These are phyloP conservation scores for Eugnorisma glareosa DNA, from an alignment of 2,888 invertebrate genomes.

Conservation along the genomic window DNA sequence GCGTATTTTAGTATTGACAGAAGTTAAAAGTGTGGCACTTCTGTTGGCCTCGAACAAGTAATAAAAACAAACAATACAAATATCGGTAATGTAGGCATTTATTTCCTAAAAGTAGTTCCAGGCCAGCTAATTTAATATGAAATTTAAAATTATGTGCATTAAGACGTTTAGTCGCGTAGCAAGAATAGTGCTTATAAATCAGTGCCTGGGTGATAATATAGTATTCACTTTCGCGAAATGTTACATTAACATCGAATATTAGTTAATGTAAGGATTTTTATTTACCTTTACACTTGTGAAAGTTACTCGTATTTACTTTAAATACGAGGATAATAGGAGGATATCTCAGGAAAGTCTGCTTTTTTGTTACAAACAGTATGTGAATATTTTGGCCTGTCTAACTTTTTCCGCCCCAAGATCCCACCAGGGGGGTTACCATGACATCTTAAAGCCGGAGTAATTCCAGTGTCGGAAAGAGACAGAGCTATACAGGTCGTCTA, in stretches of 20 bases:
- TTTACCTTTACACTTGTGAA: conserved; percentile 35
- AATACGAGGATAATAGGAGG: too few species aligned
- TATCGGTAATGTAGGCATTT: conserved; percentile 15
- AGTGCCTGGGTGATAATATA: conserved; percentile 56
- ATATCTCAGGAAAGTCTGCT: neutral
- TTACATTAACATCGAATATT: conserved; percentile 59
- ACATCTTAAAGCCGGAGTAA: too few species aligned
- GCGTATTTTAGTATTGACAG: neutral
- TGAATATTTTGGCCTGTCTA: neutral
- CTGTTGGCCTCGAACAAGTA: neutral
- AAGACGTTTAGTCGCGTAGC: conserved; percentile 48
- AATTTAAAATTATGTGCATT: conserved; percentile 26
- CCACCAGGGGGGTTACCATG: too few species aligned
- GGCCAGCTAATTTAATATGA: conserved; percentile 25
- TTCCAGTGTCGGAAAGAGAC: too few species aligned
- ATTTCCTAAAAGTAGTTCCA: conserved; percentile 7
- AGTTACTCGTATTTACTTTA: too few species aligned
- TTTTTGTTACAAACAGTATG: neutral
- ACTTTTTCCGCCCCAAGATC: neutral
- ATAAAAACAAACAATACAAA: neutral
- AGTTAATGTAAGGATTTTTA: conserved; percentile 44
- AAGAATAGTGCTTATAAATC: conserved; percentile 55
- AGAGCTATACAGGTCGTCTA: too few species aligned
- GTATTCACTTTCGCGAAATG: conserved; percentile 39
- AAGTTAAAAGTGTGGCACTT: neutral